Base-by-base conservation (phyloP, 2,888 invertebrate genomes). In the Vandiemenella viatica region DNA sequence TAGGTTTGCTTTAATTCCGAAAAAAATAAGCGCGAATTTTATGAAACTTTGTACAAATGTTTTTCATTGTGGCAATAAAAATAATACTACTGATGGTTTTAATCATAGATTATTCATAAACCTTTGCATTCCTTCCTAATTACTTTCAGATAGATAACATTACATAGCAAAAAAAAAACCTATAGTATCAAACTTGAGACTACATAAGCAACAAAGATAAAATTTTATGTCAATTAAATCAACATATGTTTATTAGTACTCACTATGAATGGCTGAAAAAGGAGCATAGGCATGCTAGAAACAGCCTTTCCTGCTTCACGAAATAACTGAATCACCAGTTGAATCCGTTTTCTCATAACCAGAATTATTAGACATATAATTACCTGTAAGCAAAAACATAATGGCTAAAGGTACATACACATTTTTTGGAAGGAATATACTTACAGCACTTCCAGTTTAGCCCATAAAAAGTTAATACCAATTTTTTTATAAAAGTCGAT, bases 281-380 rank as follows among this genome's bases (percentile, higher is more conserved):
- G 62, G 13, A 81, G 57, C 1, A 70, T 58, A 0, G 80, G 80
- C 75, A 80, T 79, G 10, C 70, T 65, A 21, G 68, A 64, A 20
- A 80, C 63, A 0, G 79, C 79, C 63, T 77, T 79, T 45, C 79
- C 79, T 19, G 80, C 75, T 65, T 81, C 80, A 56, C 70, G 70
- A 58, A 80, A 80, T 20, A 81, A 64, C 54, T 74, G 72, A 19
- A 77, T 71, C 0, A 79, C 79, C 48, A 80, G 64, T 51, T 70
- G 65, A 46, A 80, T 76, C 49, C 78, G 67, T 57, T 76, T 78
- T 51, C 79, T 65, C 71, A 80, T 71, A 1, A 74, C 74, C 22
- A 78, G 57, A 21, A 80, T 67, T 1, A 79, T 63, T 16, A 78
- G 60, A 42, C 76, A 55, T 13, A 76, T 67, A 13, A 76, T 56